A percentile compares a stretch with the other conserved stretches of the same genome.
Conservation (phyloP, 2,888 invertebrate genomes). For the Slavum lentiscoides region DNA sequence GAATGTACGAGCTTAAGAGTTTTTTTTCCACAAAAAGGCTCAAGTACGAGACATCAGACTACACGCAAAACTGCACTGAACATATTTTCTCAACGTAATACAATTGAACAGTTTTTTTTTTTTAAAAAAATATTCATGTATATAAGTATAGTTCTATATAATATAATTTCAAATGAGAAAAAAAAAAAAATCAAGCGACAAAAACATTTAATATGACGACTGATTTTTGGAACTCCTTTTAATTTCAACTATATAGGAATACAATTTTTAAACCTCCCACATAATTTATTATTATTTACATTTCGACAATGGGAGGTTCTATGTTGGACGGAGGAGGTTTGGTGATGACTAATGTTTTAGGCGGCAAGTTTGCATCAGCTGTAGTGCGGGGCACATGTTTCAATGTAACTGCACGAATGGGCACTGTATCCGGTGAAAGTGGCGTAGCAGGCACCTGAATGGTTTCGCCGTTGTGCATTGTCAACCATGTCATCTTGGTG, state of each 20-base stretch:
- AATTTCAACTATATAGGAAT: conserved; percentile 51
- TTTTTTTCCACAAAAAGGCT: conserved; percentile 1
- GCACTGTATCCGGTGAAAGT: conserved; percentile 56
- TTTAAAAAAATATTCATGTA: conserved; percentile 14
- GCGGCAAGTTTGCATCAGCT: conserved; percentile 57
- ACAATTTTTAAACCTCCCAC: conserved; percentile 21
- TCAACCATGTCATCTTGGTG: conserved; percentile 58
- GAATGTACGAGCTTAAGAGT: conserved; percentile 24
- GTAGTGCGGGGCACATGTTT: conserved; percentile 56
- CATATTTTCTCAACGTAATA: conserved; percentile 10
- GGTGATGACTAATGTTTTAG: conserved; percentile 57
- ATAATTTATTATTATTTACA: conserved; percentile 15
- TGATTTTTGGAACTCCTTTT: conserved; percentile 43
- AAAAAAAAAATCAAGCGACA: conserved; percentile 47
- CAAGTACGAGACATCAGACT: conserved; percentile 10
- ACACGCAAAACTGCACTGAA: conserved; percentile 25
- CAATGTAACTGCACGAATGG: conserved; percentile 57
- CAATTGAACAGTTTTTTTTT: conserved; percentile 8
- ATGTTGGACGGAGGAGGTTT: conserved; percentile 52
- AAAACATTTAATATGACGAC: conserved; percentile 48
- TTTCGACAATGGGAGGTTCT: conserved; percentile 40
- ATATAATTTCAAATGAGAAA: conserved; percentile 25
- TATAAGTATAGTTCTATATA: conserved; percentile 33
- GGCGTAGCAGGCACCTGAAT: conserved; percentile 57
- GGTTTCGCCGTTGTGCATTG: conserved; percentile 56